Evolutionary conservation across 53 echinoderm and acorn worm genomes (phyloP), one percentile per base, ranked within the genome.

Genomic region (Arbacia lixula): DNA sequence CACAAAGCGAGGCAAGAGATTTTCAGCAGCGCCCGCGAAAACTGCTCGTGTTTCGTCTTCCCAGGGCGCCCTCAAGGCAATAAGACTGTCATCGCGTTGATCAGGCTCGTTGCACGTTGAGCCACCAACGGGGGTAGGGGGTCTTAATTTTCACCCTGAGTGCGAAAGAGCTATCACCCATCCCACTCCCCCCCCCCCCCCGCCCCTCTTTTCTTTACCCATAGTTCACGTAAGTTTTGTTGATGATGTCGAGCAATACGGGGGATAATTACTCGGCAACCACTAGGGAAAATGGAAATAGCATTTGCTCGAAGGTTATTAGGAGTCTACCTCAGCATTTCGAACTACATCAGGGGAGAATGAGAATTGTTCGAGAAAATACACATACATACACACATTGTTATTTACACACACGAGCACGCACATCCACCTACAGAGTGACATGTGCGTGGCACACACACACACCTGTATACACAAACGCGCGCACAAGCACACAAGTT

Each of bases 11-110:
- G 16, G 60, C 58, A 14, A 77, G n/a, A 77, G 60, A 58, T 37
- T 76, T n/a, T 77, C 42, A 27, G 77, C 57, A 77, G 57, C 77
- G 58, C 77, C n/a, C 77, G 38, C 57, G 60, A 77, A 77, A 77
- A 58, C 77, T 53, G 77, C 77, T 77, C 77, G 77, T 57, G 58
- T 77, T 77, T 77, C 77, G 77, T 77, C 16, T 27, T 37, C 77
- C 77, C 40, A 58, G 57, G 77, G 77, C 77, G 77, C 77, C 77
- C 77, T 77, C 58, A 37, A 58, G 77, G 77, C 77, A 20, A 58
- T 58, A 77, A 57, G 56, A 56, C 57, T 25, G 77, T 58, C 77
- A 77, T 77, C 25, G 60, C 58, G 25, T 56, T 10, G 30, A 29
- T 31, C 31, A 37, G 77, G 77, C 24, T 36, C 40, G 60, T 77